Base-by-base conservation (phyloP, 2,888 invertebrate species). In the Synanthedon tipuliformis region DNA sequence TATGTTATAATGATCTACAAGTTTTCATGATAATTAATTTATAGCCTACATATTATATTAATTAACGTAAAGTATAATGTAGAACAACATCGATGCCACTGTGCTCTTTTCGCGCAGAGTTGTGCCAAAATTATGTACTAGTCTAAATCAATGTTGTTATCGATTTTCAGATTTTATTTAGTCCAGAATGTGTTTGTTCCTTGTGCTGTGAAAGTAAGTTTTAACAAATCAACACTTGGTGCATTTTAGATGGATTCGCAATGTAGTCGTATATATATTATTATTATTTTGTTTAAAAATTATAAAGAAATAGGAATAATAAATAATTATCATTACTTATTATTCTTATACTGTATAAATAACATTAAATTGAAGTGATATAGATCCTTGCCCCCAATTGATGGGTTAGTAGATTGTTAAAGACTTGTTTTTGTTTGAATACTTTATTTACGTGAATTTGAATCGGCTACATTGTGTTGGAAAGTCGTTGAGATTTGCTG, bases 91-190 rank as follows among this genome's bases (percentile, higher is more conserved):
- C 75, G 75, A 81, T 75, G 81, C 81, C 83, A 68, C 81, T 80
- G 82, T 72, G 76, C 75, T 69, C 71, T 61, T 71, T 61, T 67
- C 72, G 75, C 78, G 75, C 81, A 80, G 85, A 76, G 80, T 82
- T 83, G 87, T 87, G 87, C 87, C 87, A 87, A 87, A 87, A 86
- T 87, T 85, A 80, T 74, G 82, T 86, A 76, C 87, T 87, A 87
- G 87, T 87, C 87, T 81, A 76, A 81, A 82, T 74, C 78, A 83
- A 81, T 78, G 81, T 84, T 87, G 84, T 87, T 85, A 86, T 85
- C 80, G 80, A 83, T 83, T 75, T 85, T 84, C 86, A 87, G 81
- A 87, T 87, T 87, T 87, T 86, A 87, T 86, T 85, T 81, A 85
- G 82, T 84, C 84, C 86, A 83, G 78, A 84, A 84, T 86, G 79